Percentiles rank a stretch among this genome's conserved stretches.
phyloP scores from a whole-genome alignment of 35 echinoderm and acorn worm species.

The Ophiothrix spiculata region DNA sequence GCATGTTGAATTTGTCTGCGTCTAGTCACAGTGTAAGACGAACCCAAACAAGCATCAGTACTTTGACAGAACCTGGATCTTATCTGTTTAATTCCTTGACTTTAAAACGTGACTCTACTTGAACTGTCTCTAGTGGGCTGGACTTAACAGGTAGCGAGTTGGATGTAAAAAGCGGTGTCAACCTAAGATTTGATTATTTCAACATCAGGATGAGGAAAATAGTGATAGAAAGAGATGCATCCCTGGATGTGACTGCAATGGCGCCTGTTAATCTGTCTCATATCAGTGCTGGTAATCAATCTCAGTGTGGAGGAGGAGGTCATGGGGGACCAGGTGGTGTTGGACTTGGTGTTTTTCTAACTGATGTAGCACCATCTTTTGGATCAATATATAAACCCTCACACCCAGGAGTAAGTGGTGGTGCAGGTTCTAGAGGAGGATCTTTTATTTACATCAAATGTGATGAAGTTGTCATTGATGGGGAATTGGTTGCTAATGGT shows the following conservation, averaged over 20 bases:
- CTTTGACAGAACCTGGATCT: slow-evolving; percentile 24
- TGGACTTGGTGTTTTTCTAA: not conserved
- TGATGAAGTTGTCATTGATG: slow-evolving; percentile 56
- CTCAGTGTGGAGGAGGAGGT: slow-evolving; percentile 59
- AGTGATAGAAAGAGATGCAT: slow-evolving; percentile 62
- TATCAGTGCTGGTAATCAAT: slow-evolving; percentile 27
- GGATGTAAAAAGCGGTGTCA: slow-evolving; percentile 65
- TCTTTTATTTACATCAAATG: slow-evolving; percentile 35
- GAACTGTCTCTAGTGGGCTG: slow-evolving; percentile 32
- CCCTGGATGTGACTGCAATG: slow-evolving; percentile 53
- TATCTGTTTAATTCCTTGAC: slow-evolving; percentile 60
- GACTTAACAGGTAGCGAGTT: slow-evolving; percentile 48
- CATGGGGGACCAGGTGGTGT: slow-evolving; percentile 80
- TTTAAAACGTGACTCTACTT: slow-evolving; percentile 51
- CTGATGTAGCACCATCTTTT: slow-evolving; percentile 51
- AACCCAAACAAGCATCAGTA: slow-evolving; percentile 26
- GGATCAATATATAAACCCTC: slow-evolving; percentile 70
- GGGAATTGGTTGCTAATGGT: slow-evolving; percentile 54
- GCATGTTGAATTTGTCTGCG: slow-evolving; percentile 26
- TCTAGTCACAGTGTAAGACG: slow-evolving; percentile 19
- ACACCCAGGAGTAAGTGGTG: slow-evolving; percentile 47
- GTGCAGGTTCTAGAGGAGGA: slow-evolving; percentile 60
- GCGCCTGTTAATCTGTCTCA: slow-evolving; percentile 34
- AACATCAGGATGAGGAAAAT: slow-evolving; percentile 42
- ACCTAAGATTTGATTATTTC: slow-evolving; percentile 42